Evolutionary conservation across 2,888 invertebrate species (phyloP).

Genomic region (Ophioninae sp.): DNA sequence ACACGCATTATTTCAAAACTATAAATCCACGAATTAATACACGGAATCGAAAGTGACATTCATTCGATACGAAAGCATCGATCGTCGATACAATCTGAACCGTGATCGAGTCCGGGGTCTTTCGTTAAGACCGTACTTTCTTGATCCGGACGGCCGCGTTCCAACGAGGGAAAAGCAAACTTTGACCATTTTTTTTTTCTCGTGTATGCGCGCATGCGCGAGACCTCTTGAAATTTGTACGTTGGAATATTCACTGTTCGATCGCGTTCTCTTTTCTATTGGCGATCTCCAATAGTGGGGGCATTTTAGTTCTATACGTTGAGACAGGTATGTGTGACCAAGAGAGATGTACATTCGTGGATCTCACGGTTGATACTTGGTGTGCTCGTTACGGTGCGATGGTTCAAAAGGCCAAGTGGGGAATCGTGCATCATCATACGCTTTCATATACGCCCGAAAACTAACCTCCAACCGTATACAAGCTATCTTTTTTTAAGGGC

Average conservation of each 20-base stretch:
- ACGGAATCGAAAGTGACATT: conserved; percentile 55
- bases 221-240: conserved; percentile 57
- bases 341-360: background rate
- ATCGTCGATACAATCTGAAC: conserved; percentile 30
- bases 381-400: background rate
- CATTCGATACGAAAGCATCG: conserved; percentile 37
- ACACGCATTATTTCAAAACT: background rate
- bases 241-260: conserved; percentile 8
- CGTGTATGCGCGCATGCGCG: conserved; percentile 64
- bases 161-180: conserved; percentile 69
- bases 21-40: conserved; percentile 31
- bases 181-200: conserved; percentile 66
- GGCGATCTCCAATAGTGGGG: background rate
- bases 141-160: conserved; percentile 59
- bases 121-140: conserved; percentile 50
- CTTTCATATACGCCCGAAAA: too few relatives aligned
- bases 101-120: background rate
- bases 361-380: background rate
- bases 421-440: too few relatives aligned
- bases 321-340: background rate
- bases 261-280: conserved; percentile 19
- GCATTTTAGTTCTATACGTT: too few relatives aligned
- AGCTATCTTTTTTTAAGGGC: too few relatives aligned
- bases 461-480: too few relatives aligned
- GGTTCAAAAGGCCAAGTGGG: background rate